Base-by-base conservation (phyloP, 2,113 vertebrate genomes). In the Myrmecophaga tridactyla region DNA sequence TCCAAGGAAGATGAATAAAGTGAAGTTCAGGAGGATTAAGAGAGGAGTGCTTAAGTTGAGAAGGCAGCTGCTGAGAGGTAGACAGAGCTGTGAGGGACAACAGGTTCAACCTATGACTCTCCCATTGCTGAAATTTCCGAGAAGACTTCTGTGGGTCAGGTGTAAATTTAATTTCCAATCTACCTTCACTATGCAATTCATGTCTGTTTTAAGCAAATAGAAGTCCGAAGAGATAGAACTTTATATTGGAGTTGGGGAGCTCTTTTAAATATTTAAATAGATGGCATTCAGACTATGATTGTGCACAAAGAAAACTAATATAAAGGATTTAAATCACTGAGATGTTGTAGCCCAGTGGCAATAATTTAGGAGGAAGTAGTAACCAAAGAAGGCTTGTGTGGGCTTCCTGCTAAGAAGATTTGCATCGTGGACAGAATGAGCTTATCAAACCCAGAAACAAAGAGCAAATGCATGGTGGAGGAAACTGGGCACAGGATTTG, bases 231-330 rank as follows among this genome's bases (percentile, higher is more conserved):
- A 81, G 31, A 82, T 70, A 63, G 11, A 53, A 36, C 21, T 83
- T 77, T 46, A 43, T 39, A 20, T 72, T 89, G 2, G 58, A 65
- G 78, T 69, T 77, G 70, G 65, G 34, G 36, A 78, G 10, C 53
- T 31, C 80, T 92, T 84, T 93, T 73, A 86, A 94, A 72, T 93
- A 76, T 82, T 89, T 90, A 89, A 94, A 41, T 85, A 89, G 46
- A 39, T 69, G 20, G 31, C 76, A 78, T 82, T 88, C 56, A 83
- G 58, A n/a, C 14, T 36, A 10, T 77, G 41, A 25, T 56, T 43
- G 20, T 73, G 56, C 17, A 72, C 51, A 18, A 81, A 60, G 41
- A 81, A 92, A 93, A 56, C 65, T 25, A 86, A 89, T 82, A 78
- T 41, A 72, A 82, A 89, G 23, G 51, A 65, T 92, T 92, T 77